These are phyloP conservation scores for Chelon labrosus DNA, from an alignment of 2,797 vertebrate genomes.

Conservation along the genomic window DNA sequence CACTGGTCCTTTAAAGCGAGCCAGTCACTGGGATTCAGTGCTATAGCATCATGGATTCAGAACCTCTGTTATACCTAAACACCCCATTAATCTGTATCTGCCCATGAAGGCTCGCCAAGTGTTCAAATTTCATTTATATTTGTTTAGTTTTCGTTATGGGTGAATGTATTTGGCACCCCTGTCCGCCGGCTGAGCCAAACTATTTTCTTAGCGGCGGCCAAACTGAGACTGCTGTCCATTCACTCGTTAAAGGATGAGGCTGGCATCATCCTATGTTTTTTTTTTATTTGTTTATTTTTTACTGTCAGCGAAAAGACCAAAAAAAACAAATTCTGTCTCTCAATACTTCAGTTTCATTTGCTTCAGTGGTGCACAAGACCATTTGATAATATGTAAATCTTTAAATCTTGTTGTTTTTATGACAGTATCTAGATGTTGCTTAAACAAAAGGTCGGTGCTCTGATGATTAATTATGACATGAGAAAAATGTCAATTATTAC, in stretches of 20 bases:
- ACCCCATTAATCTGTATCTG: background rate
- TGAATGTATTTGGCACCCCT: background rate
- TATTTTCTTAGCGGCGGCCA: background rate
- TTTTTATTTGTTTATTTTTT: background rate
- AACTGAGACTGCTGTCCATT: background rate
- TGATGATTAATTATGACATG: background rate
- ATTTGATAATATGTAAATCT: background rate
- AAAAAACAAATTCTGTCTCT: background rate
- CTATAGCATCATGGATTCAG: background rate
- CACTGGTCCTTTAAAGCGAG: too few species aligned
- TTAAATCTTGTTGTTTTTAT: background rate
- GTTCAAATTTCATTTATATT: background rate
- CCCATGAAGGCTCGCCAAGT: background rate
- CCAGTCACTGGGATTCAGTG: background rate
- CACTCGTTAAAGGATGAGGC: background rate
- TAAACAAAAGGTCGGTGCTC: background rate
- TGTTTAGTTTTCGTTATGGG: background rate
- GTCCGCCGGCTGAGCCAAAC: background rate
- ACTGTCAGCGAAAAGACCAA: constrained; percentile 7
- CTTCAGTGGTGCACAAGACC: background rate
- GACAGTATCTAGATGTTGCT: too few species aligned
- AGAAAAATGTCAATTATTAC: too few species aligned
- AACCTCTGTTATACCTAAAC: background rate
- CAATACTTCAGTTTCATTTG: too few species aligned
- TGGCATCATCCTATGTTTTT: background rate